Evolutionary conservation across 2,113 vertebrate species (phyloP), one percentile per base, ranked within the genome.

Genomic region (Tetrao urogallus): DNA sequence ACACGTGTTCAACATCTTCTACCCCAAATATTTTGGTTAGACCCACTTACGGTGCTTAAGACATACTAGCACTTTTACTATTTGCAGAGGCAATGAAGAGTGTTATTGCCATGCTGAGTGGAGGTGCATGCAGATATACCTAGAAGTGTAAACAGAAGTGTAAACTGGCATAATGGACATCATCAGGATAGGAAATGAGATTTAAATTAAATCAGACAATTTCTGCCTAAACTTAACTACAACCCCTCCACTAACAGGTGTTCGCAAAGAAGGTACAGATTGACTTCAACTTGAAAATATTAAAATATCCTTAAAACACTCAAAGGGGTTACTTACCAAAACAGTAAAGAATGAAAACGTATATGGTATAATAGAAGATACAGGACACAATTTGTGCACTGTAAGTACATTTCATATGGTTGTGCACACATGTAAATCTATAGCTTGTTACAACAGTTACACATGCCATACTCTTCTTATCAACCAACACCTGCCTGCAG

Each of bases 31-130:
- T 91, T 88, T 61, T 76, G 71, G 89, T 79, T 91, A 80, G 88
- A 86, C 8, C 45, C 77, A 92, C 80, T 93, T 88, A 88, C 1
- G 42, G 42, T 88, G 77, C 77, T 94, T 93, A 63, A 88, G 86
- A 67, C 73, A 67, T 77, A 50, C 72, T 63, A 93, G 69, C 50
- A 48, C 58, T 90, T 66, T 65, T 82, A 61, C 75, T 82, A 28
- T 48, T 74, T 74, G 81, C 69, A 92, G 83, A 92, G 24, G 16
- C 56, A 86, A 74, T 22, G 25, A 79, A 72, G 82, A 75, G 43
- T n/a, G 38, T 71, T 85, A 88, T 70, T 92, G 74, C 81, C 45
- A 63, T 73, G 45, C 24, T 5, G 27, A 77, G 38, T n/a, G 30
- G 50, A 72, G 54, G 40, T 81, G 81, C 75, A 76, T 34, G 28